A percentile compares a stretch with the other conserved stretches of the same genome.
phyloP scores from a whole-genome alignment of 2,797 vertebrate species.

The Hydrophis major region DNA sequence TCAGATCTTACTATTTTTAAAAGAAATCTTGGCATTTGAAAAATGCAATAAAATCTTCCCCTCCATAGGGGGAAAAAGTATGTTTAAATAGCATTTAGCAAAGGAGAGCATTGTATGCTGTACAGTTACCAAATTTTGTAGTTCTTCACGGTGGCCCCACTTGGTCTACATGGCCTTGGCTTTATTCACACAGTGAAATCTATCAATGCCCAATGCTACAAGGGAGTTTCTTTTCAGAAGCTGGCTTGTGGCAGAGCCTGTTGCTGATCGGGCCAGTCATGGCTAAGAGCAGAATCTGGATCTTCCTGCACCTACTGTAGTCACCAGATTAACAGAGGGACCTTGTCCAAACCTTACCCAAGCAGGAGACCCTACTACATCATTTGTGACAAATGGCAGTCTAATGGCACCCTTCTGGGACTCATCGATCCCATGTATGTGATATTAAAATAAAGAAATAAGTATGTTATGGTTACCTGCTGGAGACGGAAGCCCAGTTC shows the following conservation, averaged over 20 bases:
- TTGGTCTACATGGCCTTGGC: not conserved
- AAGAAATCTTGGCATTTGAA: not conserved
- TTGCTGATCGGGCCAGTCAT: not conserved
- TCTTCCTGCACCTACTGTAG: not conserved
- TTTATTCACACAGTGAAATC: not conserved
- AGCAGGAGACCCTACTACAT: too few species aligned
- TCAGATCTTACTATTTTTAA: not conserved
- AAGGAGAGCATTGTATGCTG: too few species aligned
- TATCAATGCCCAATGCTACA: not conserved
- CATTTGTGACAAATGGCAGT: too few species aligned
- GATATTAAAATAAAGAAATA: not conserved
- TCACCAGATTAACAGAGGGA: not conserved
- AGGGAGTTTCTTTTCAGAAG: not conserved
- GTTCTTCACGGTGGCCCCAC: not conserved
- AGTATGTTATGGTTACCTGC: not conserved
- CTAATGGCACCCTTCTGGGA: not conserved
- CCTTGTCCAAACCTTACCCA: too few species aligned
- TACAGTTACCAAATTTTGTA: not conserved
- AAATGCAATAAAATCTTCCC: not conserved
- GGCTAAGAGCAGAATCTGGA: not conserved
- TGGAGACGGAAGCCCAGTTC: not conserved
- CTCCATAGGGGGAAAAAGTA: not conserved
- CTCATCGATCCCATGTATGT: not conserved
- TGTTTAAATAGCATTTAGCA: too few species aligned
- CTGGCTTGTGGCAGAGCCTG: not conserved